A percentile compares a stretch with the other conserved stretches of the same genome.
Conservation (phyloP, 1,140 invertebrate species). For the Manduca sexta region DNA sequence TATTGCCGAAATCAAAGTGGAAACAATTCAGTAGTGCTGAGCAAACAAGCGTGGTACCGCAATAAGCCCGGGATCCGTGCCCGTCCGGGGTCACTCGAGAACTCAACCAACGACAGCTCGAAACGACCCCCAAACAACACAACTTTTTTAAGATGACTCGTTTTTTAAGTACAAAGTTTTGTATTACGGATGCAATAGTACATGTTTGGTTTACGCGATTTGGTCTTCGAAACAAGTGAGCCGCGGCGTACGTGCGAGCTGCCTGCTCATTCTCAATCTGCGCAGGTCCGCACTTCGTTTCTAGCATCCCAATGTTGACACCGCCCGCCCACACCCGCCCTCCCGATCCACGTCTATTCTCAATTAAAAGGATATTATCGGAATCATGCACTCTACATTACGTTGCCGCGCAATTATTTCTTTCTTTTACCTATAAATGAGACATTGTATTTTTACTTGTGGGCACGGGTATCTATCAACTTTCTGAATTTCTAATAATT, state of each 20-base stretch:
- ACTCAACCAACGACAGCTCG: slow-evolving; percentile 40
- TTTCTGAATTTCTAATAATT: too few relatives aligned
- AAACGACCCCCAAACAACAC: slow-evolving; percentile 36
- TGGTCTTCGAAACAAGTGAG: slow-evolving; percentile 49
- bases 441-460: too few relatives aligned
- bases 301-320: slow-evolving; percentile 41
- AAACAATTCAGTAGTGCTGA: slow-evolving; percentile 46
- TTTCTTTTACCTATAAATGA: slow-evolving; percentile 9
- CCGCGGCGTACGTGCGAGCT: slow-evolving; percentile 38
- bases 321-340: slow-evolving; percentile 10
- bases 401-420: slow-evolving; percentile 12
- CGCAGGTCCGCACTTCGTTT: slow-evolving; percentile 25
- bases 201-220: slow-evolving; percentile 56
- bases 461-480: too few relatives aligned
- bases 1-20: slow-evolving; percentile 50
- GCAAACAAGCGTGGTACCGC: slow-evolving; percentile 44
- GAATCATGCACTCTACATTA: slow-evolving; percentile 26
- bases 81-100: slow-evolving; percentile 41
- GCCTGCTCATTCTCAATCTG: slow-evolving; percentile 42
- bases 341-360: slow-evolving; percentile 21
- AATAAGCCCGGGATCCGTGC: slow-evolving; percentile 37
- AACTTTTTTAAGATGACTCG: slow-evolving; percentile 46
- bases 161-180: slow-evolving; percentile 53
- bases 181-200: slow-evolving; percentile 49
- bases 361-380: slow-evolving; percentile 58